Conservation (phyloP, 1,140 invertebrate genomes). For the Ostrea denselamellosa region DNA sequence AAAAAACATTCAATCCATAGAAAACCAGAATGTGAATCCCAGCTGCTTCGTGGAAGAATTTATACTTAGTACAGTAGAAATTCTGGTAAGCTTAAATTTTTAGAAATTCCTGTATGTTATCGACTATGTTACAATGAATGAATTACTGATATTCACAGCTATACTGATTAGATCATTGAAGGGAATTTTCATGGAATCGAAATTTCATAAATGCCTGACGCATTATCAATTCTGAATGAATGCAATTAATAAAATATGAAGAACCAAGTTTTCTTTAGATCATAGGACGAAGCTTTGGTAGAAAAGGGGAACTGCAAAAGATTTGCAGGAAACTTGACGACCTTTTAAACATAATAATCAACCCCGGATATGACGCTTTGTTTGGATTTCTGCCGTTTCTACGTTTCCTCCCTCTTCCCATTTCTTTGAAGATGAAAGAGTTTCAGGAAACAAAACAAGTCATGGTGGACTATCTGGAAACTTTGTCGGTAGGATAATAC, state of each 20-base stretch:
- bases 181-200: too few relatives aligned
- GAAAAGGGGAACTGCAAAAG: slow-evolving; percentile 15
- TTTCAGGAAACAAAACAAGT: background rate
- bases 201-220: too few relatives aligned
- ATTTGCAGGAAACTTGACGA: background rate
- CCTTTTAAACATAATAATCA: background rate
- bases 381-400: background rate
- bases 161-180: too few relatives aligned
- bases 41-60: background rate
- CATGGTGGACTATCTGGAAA: background rate
- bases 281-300: slow-evolving; percentile 33
- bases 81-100: background rate
- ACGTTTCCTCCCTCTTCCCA: background rate
- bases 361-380: background rate
- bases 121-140: too few relatives aligned
- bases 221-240: too few relatives aligned
- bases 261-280: background rate
- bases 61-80: background rate
- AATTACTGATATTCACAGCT: too few relatives aligned
- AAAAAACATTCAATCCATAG: background rate
- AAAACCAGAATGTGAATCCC: background rate
- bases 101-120: background rate
- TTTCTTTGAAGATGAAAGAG: background rate
- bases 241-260: too few relatives aligned
- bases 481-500: background rate